Evolutionary conservation across 2,113 vertebrate genomes (phyloP), one percentile per base, ranked within the genome.

Genomic region (Myrmophylax atrothorax): DNA sequence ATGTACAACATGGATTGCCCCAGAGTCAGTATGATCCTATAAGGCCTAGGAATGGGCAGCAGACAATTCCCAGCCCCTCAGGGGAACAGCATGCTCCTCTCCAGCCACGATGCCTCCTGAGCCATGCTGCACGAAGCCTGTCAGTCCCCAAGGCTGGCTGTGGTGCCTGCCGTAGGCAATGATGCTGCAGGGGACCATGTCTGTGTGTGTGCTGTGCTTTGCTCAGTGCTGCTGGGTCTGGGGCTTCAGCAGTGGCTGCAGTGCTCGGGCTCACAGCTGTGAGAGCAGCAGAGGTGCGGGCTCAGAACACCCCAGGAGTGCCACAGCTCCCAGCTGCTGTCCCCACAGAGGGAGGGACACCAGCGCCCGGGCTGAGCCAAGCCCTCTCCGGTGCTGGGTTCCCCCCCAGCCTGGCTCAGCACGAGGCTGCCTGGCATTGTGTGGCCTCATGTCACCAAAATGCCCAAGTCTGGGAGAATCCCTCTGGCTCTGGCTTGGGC

Each of bases 341-440:
- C 73, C 55, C 64, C 91, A 67, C 89, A 75, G 5, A 37, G 76
- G 70, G 69, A 89, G 64, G 28, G 88, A 75, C 84, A 94, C 47
- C 77, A 44, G 14, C 10, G 46, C 55, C 74, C 38, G 85, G 75
- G 86, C 93, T 95, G 91, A 92, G 78, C 89, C 94, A 94, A 95
- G 91, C 87, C 84, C 64, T 92, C 84, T 89, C 33, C 62, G 44
- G 17, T 56, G 17, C 52, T 18, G 23, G 19, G 56, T 56, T 91
- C 80, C 87, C 0, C 1, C 76, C 52, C 52, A 40, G 44, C 53
- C 70, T 26, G 31, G 26, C 70, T 81, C 80, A 87, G 94, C 62
- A 56, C 44, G 58, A 83, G 50, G 38, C 85, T 87, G n/a, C 13
- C n/a, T 29, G 91, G 69, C 0, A 0, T 88, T 90, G 74, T 92